Evolutionary conservation across 2,888 invertebrate genomes (phyloP), one percentile per base, ranked within the genome.

Genomic region (Leuctra nigra): DNA sequence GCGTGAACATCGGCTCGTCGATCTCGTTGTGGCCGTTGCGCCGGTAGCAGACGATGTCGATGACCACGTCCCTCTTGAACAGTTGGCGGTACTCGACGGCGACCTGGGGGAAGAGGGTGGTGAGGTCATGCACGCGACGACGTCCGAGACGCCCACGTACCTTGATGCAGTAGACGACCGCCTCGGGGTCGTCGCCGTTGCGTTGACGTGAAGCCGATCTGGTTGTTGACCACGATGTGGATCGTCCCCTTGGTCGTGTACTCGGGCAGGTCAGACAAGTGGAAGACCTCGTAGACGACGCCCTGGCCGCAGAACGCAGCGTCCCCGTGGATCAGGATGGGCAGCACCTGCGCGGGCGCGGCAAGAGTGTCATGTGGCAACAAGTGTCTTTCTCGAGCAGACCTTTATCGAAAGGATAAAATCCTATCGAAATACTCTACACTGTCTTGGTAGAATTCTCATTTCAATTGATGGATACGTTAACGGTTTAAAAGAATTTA

Each of bases 1-100:
- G 94, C 2, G 95, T 96, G 72, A 91, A 89, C 87, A 87, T 91
- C 0, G 95, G 95, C 72, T 96, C 93, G 73, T 95, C 95, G 69
- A 89, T 84, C 75, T 95, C 95, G 69, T 93, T 94, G 77, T 96
- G 95, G 0, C 95, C 95, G 70, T 86, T 84, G 57, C 81, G 72
- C 67, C 92, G 88, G 70, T 91, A 89, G 67, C 84, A 81, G 61
- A 90, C 88, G 66, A 92, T 75, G 74, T 93, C 91, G 61, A 92
- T 77, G 20, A 91, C 84, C 54, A 87, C 84, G 73, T 93, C 92
- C 70, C 90, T 91, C 71, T 87, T 86, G 77, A 90, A 95, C 54
- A 79, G 81, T 62, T 87, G 82, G 64, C 94, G 81, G 59, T 39
- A 97, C 70, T 93, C 90, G 47, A 93, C 87, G 29, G 96, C 95